A percentile compares a stretch with the other conserved stretches of the same genome.
Conservation (phyloP, 2,797 vertebrate genomes). For the Danio albolineatus region DNA sequence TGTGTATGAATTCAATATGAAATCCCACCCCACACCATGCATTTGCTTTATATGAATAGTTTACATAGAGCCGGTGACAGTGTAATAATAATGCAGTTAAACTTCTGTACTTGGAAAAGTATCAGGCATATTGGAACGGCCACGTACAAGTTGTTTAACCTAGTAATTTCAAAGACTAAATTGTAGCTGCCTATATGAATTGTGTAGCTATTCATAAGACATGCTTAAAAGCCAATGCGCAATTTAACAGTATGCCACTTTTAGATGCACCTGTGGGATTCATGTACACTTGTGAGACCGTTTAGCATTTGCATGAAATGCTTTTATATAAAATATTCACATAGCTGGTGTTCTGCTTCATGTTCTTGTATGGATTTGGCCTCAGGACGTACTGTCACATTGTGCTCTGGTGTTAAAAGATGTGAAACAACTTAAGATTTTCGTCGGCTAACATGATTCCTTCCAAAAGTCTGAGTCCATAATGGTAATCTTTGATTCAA, state of each 20-base stretch:
- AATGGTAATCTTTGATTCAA: not conserved
- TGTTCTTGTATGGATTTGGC: slow-evolving; percentile 1
- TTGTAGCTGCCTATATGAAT: not conserved
- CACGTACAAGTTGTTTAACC: not conserved
- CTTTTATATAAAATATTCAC: slow-evolving; percentile 22
- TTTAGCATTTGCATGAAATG: slow-evolving; percentile 17
- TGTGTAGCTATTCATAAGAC: not conserved
- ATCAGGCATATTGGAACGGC: not conserved
- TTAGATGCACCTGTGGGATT: slow-evolving; percentile 17
- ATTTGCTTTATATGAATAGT: slow-evolving; percentile 32
- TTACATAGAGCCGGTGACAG: not conserved
- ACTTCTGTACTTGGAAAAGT: slow-evolving; percentile 8
- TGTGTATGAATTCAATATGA: slow-evolving; percentile 29
- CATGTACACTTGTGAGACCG: not conserved
- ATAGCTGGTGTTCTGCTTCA: not conserved
- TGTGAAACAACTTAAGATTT: not conserved
- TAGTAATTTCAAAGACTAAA: slow-evolving; percentile 1
- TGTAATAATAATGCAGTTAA: slow-evolving; percentile 22
- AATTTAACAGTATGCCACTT: slow-evolving; percentile 32
- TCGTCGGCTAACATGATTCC: not conserved
- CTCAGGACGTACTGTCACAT: not conserved
- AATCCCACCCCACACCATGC: slow-evolving; percentile 7
- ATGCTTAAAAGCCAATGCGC: slow-evolving; percentile 13
- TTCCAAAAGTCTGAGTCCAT: not conserved
- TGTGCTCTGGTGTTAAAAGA: not conserved